Conservation (phyloP, 2,888 invertebrate species). For the Autographa gamma region DNA sequence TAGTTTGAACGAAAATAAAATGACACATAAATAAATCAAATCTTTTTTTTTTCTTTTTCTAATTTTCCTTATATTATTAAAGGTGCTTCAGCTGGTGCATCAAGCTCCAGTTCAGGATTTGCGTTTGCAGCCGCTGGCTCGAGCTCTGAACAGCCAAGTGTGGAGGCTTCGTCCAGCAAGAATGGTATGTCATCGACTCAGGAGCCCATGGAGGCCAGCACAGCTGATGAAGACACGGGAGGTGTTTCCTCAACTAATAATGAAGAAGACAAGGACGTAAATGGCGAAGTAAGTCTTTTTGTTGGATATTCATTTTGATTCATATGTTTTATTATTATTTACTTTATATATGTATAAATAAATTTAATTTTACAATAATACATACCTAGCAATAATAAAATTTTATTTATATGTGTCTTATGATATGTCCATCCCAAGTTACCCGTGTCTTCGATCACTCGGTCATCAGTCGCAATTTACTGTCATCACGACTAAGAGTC, state of each 20-base stretch:
- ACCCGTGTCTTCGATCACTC: too few species aligned
- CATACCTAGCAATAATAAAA: too few species aligned
- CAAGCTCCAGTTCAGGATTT: conserved; percentile 77
- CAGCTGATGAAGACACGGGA: conserved; percentile 80
- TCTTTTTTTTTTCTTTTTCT: background rate
- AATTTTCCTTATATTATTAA: conserved; percentile 7
- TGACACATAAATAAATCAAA: too few species aligned
- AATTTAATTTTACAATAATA: too few species aligned
- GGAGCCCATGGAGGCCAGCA: conserved; percentile 59
- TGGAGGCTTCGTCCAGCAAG: conserved; percentile 77
- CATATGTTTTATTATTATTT: too few species aligned
- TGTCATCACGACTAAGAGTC: too few species aligned
- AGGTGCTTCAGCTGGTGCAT: conserved; percentile 71
- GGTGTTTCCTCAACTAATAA: conserved; percentile 86
- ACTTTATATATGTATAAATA: too few species aligned
- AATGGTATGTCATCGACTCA: conserved; percentile 70
- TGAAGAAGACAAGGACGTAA: conserved; percentile 80
- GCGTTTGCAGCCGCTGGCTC: conserved; percentile 77
- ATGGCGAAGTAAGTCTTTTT: conserved; percentile 78
- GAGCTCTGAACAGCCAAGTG: conserved; percentile 72
- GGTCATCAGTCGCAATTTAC: too few species aligned
- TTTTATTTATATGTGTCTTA: background rate
- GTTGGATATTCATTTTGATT: too few species aligned
- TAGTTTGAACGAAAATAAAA: too few species aligned
- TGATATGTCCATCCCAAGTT: background rate